A percentile compares a stretch with the other conserved stretches of the same genome.
Evolutionary conservation across 2,888 invertebrate genomes (phyloP).

Genomic region (Sipunculus nudus): DNA sequence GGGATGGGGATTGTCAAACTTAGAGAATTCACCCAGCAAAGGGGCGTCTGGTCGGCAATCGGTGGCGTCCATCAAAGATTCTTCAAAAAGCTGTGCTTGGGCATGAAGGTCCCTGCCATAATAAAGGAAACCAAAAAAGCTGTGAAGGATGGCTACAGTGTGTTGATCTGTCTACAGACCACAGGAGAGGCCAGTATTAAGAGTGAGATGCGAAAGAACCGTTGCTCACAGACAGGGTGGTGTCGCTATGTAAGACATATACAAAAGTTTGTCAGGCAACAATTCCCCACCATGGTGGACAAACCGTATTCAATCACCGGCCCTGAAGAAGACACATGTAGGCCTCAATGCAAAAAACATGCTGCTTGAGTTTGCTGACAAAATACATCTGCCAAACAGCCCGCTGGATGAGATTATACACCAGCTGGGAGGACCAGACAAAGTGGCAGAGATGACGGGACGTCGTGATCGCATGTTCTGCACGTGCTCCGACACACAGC

Average conservation of each 20-base stretch:
- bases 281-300: constrained; percentile 61
- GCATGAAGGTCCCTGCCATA: constrained; percentile 66
- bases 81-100: no score
- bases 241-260: constrained; percentile 60
- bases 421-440: constrained; percentile 57
- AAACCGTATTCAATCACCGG: no score
- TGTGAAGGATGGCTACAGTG: constrained; percentile 53
- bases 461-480: constrained; percentile 55
- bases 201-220: constrained; percentile 46
- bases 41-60: no score
- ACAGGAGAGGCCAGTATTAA: constrained; percentile 63
- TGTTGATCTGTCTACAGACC: constrained; percentile 64
- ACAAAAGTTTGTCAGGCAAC: constrained; percentile 51
- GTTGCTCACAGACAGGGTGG: constrained; percentile 48
- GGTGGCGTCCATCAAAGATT: no score
- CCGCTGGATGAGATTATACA: constrained; percentile 63
- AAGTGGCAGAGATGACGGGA: constrained; percentile 65
- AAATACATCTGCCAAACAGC: constrained; percentile 58
- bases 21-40: no score
- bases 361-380: constrained; percentile 52
- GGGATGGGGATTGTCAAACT: no score
- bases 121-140: constrained; percentile 52
- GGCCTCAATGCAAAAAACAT: constrained; percentile 53
- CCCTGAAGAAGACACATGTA: background rate
- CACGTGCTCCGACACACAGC: constrained; percentile 37